A percentile compares a stretch with the other conserved stretches of the same genome.
Conservation (phyloP, 2,888 invertebrate species). For the Latrodectus elegans region DNA sequence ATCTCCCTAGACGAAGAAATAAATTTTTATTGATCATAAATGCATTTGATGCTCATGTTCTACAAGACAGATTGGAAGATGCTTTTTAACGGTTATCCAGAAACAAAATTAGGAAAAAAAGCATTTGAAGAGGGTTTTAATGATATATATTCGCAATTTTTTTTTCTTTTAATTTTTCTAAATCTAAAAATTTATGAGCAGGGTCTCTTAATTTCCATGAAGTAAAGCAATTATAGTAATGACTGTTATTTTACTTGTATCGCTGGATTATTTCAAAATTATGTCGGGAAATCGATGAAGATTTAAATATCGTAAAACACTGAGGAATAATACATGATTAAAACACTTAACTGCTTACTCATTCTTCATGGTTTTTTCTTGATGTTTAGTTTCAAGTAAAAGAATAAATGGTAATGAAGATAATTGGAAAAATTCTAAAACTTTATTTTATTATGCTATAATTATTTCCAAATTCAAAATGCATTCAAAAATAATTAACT, state of each 20-base stretch:
- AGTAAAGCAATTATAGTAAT: background rate
- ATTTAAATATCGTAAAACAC: no score
- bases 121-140: background rate
- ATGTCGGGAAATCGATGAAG: no score
- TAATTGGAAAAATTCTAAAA: no score
- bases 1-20: constrained; percentile 10
- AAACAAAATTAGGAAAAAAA: background rate
- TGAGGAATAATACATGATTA: no score
- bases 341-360: no score
- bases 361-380: no score
- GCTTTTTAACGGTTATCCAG: background rate
- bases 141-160: background rate
- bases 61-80: background rate
- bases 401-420: no score
- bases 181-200: background rate
- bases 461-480: no score
- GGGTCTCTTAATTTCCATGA: background rate
- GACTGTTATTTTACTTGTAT: background rate
- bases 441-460: no score
- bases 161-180: constrained; percentile 1
- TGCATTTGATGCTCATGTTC: background rate
- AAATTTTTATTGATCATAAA: constrained; percentile 27
- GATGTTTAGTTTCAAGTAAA: no score
- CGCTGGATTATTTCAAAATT: no score
- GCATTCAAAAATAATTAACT: no score